These are phyloP conservation scores for Mesocentrotus franciscanus DNA, from an alignment of 53 echinoderm and acorn worm genomes.

Conservation along the genomic window DNA sequence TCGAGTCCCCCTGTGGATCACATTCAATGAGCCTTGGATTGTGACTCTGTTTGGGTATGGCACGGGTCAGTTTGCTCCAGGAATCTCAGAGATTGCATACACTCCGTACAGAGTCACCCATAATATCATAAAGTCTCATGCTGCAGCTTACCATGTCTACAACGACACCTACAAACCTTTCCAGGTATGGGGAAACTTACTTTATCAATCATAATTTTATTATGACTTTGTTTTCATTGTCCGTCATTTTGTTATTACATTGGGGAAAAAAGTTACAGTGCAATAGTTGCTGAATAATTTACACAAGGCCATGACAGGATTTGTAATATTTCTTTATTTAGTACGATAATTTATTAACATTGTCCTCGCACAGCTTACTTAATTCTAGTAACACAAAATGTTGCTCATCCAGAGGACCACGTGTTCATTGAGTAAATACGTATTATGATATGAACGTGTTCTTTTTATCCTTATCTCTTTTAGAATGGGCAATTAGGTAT, in stretches of 20 bases:
- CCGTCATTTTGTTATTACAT: too few relatives aligned
- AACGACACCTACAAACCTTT: conserved; percentile 72
- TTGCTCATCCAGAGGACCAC: too few relatives aligned
- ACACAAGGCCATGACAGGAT: too few relatives aligned
- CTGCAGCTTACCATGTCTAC: conserved; percentile 83
- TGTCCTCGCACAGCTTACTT: too few relatives aligned
- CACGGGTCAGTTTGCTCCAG: conserved; percentile 78
- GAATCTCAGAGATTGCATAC: conserved; percentile 67
- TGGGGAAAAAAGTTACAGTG: too few relatives aligned
- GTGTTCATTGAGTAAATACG: background rate
- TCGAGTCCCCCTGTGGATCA: conserved; percentile 86
- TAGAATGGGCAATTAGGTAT: conserved; percentile 86
- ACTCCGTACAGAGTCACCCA: conserved; percentile 79
- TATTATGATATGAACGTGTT: background rate
- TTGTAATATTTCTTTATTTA: too few relatives aligned
- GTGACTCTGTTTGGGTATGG: conserved; percentile 87
- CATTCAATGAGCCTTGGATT: conserved; percentile 95
- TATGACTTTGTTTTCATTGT: too few relatives aligned
- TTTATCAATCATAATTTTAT: too few relatives aligned
- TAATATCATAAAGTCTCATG: conserved; percentile 83
- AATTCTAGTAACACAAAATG: too few relatives aligned
- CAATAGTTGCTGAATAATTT: too few relatives aligned
- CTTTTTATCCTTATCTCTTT: background rate
- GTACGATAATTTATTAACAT: too few relatives aligned
- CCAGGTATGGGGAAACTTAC: conserved; percentile 43